Evolutionary conservation across 2,888 invertebrate genomes (phyloP).

Genomic region (Rosalia funebris): DNA sequence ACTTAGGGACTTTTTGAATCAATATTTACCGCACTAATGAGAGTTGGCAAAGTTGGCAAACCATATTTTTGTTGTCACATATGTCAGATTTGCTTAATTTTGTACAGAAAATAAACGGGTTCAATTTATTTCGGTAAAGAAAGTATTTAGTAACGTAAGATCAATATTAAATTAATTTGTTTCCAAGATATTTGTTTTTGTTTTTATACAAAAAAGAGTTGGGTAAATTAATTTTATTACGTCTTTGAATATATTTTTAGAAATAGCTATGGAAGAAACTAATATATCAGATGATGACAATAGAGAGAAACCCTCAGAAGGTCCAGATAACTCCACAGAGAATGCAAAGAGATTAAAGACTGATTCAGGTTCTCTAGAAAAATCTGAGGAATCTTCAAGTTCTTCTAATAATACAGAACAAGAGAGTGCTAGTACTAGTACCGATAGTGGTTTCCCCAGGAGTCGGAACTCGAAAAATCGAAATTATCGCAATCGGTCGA

Average conservation of each 20-base stretch:
- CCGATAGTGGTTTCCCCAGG: slow-evolving; percentile 52
- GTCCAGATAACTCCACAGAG: slow-evolving; percentile 34
- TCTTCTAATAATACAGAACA: slow-evolving; percentile 48
- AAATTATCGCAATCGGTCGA: slow-evolving; percentile 48
- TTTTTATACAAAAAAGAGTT: not conserved
- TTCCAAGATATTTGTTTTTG: not conserved
- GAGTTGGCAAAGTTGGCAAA: slow-evolving; percentile 18
- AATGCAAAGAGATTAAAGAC: slow-evolving; percentile 56
- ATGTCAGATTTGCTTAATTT: slow-evolving; percentile 27
- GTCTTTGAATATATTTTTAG: slow-evolving; percentile 47
- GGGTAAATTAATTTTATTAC: slow-evolving; percentile 30
- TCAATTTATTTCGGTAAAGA: slow-evolving; percentile 20
- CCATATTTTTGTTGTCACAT: slow-evolving; percentile 26
- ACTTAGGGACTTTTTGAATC: too few species aligned
- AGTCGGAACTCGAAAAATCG: slow-evolving; percentile 47
- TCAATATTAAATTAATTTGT: slow-evolving; percentile 13
- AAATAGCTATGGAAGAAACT: slow-evolving; percentile 52
- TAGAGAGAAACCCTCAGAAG: slow-evolving; percentile 31
- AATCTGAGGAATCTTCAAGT: slow-evolving; percentile 49
- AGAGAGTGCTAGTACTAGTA: slow-evolving; percentile 52
- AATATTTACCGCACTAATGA: too few species aligned
- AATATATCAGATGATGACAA: slow-evolving; percentile 47
- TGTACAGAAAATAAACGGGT: slow-evolving; percentile 27
- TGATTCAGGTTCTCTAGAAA: slow-evolving; percentile 40
- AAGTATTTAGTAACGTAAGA: slow-evolving; percentile 24